phyloP scores from a whole-genome alignment of 2,888 invertebrate genomes.

The Lutraria lutraria region DNA sequence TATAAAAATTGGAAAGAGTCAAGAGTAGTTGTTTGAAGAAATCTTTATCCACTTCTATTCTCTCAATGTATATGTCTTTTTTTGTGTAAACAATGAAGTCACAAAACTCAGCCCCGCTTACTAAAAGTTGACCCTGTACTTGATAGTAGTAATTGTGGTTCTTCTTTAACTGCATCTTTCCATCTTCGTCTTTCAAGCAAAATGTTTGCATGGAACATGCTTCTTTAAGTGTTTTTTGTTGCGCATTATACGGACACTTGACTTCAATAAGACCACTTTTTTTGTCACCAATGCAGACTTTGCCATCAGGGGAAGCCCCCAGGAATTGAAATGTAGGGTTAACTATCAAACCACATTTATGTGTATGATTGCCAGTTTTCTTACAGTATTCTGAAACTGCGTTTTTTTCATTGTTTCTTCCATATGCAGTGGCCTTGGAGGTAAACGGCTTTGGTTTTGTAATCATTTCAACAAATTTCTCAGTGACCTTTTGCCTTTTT shows the following conservation, averaged over 20 bases:
- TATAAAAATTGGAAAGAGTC: too few species aligned
- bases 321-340: conserved; percentile 58
- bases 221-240: neutral
- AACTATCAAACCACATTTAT: conserved; percentile 61
- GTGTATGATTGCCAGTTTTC: conserved; percentile 54
- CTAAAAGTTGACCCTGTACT: conserved; percentile 37
- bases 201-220: neutral
- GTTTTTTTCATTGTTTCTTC: conserved; percentile 41
- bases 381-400: conserved; percentile 35
- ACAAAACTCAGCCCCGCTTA: conserved; percentile 42
- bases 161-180: conserved; percentile 27
- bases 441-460: conserved; percentile 29
- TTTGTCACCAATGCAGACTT: conserved; percentile 54
- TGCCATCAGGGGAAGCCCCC: conserved; percentile 60
- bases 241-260: conserved; percentile 54
- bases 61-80: neutral
- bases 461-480: conserved; percentile 13
- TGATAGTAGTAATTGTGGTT: conserved; percentile 37
- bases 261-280: conserved; percentile 45
- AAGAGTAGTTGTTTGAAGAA: too few species aligned
- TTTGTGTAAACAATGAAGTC: conserved; percentile 41
- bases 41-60: too few species aligned
- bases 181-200: conserved; percentile 14
- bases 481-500: conserved; percentile 8
- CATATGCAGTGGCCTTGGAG: conserved; percentile 46